phyloP scores from a whole-genome alignment of 2,797 vertebrate genomes.

The Cheirogaleus major region DNA sequence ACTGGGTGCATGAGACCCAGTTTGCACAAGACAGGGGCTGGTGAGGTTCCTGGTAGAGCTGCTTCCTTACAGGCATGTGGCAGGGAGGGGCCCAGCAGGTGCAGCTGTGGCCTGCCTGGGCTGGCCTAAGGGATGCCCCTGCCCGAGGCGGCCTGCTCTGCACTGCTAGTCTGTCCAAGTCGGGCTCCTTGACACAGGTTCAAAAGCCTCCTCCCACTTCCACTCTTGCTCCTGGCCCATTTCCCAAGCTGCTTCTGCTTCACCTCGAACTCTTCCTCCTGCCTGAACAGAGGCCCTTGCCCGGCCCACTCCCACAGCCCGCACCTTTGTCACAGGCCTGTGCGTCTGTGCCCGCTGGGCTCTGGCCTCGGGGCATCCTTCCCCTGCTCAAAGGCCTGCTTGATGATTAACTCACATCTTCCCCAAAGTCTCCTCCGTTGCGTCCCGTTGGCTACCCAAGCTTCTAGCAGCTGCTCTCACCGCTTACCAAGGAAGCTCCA shows the following conservation, averaged over 20 bases:
- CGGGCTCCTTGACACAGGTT: background rate
- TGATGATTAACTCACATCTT: constrained; percentile 35
- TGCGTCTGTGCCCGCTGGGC: background rate
- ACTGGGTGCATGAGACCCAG: background rate
- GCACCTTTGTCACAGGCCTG: background rate
- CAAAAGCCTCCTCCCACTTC: background rate
- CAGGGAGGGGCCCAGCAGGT: background rate
- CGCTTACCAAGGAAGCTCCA: background rate
- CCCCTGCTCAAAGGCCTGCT: background rate
- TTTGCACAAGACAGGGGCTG: background rate
- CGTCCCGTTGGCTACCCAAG: background rate
- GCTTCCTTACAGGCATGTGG: background rate
- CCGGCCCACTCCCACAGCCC: background rate
- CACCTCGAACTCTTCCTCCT: background rate
- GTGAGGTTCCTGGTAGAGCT: background rate
- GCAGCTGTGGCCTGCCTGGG: background rate
- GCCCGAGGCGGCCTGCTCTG: background rate
- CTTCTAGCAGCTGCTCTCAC: constrained; percentile 12
- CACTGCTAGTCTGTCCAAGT: background rate
- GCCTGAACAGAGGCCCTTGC: background rate
- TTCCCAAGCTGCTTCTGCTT: background rate
- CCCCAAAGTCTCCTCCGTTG: background rate
- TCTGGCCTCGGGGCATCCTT: background rate
- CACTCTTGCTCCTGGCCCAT: background rate
- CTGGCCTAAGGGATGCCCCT: background rate